These are phyloP conservation scores for Tigriopus californicus DNA, from an alignment of 2,888 invertebrate species.

Conservation along the genomic window DNA sequence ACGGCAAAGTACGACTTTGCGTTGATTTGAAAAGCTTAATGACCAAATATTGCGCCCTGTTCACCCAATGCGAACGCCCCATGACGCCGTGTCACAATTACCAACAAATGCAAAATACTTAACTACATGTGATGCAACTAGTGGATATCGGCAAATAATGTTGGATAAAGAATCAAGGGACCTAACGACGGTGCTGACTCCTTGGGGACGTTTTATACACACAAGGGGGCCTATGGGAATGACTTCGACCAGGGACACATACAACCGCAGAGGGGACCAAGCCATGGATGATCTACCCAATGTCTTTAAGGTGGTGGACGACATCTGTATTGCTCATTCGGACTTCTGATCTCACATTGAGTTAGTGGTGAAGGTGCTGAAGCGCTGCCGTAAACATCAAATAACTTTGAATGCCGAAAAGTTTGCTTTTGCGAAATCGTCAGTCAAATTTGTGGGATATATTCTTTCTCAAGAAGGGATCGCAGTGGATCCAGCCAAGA, in stretches of 20 bases:
- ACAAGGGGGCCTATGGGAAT: conserved; percentile 14
- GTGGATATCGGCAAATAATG: conserved; percentile 14
- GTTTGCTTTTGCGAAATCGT: neutral
- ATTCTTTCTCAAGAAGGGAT: neutral
- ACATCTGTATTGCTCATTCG: neutral
- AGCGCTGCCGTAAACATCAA: neutral
- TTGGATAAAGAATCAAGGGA: neutral
- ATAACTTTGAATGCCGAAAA: conserved; percentile 3
- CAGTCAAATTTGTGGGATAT: neutral
- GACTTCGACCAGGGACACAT: conserved; percentile 7
- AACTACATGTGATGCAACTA: conserved; percentile 1
- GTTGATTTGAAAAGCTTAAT: conserved; percentile 15
- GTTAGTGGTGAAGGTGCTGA: neutral
- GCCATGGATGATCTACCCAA: conserved; percentile 7
- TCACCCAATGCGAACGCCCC: conserved; percentile 11
- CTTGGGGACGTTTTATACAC: neutral
- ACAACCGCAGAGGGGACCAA: conserved; percentile 7
- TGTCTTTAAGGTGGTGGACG: conserved; percentile 10
- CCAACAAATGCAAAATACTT: conserved; percentile 1
- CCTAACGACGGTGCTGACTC: conserved; percentile 7
- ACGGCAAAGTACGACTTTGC: neutral
- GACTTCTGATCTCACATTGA: neutral
- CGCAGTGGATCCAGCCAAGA: too few relatives aligned
- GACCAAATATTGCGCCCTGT: conserved; percentile 6
- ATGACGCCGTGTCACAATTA: conserved; percentile 4